phyloP scores from a whole-genome alignment of 2,888 invertebrate species.

The Agrotis puta region DNA sequence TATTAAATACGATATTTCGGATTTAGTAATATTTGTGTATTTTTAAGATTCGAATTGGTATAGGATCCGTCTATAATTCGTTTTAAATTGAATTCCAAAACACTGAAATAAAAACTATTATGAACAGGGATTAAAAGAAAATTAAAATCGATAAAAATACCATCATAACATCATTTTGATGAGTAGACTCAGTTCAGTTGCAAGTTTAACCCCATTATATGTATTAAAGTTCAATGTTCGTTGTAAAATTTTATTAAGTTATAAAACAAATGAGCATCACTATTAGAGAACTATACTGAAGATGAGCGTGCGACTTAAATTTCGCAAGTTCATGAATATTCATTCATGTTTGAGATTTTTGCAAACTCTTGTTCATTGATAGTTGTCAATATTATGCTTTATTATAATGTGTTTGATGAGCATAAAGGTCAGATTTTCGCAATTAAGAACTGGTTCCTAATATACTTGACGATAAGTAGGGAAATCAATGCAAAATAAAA shows the following conservation, averaged over 20 bases:
- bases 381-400: conserved; percentile 1
- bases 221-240: conserved; percentile 58
- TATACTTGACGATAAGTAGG: not conserved
- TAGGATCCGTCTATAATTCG: conserved; percentile 7
- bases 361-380: not conserved
- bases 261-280: conserved; percentile 42
- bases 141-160: conserved; percentile 19
- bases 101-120: conserved; percentile 4
- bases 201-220: conserved; percentile 25
- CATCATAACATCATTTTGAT: conserved; percentile 19
- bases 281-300: conserved; percentile 11
- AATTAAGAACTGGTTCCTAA: not conserved
- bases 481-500: too few species aligned
- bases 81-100: conserved; percentile 22
- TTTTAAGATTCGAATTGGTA: not conserved
- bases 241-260: conserved; percentile 54
- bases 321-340: conserved; percentile 41
- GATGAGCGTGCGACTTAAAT: conserved; percentile 12
- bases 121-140: conserved; percentile 5
- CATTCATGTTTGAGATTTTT: conserved; percentile 7
- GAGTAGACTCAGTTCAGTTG: conserved; percentile 39
- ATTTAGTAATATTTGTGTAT: conserved; percentile 5
- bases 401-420: not conserved
- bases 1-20: not conserved
- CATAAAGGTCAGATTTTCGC: not conserved